Conservation (phyloP, 2,113 vertebrate genomes). For the Tringa solitaria region DNA sequence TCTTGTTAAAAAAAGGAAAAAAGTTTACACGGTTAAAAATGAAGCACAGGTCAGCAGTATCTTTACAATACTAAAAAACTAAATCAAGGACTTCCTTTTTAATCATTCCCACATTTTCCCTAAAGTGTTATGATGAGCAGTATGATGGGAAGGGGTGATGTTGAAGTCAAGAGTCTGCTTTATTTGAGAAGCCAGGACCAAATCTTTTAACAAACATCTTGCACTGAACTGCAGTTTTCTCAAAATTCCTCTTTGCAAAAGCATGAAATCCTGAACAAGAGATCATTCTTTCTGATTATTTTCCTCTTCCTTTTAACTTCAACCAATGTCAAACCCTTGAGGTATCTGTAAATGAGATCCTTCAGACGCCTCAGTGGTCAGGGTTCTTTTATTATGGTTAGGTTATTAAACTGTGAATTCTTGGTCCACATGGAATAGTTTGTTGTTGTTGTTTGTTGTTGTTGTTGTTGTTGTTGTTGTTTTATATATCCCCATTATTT, state of each 20-base stretch:
- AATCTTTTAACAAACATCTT: slow-evolving; percentile 74
- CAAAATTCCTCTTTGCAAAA: slow-evolving; percentile 75
- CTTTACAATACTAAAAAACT: slow-evolving; percentile 99
- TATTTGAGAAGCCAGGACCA: slow-evolving; percentile 76
- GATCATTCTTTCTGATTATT: slow-evolving; percentile 78
- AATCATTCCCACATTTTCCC: slow-evolving; percentile 81
- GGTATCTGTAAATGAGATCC: slow-evolving; percentile 83
- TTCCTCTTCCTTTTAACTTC: slow-evolving; percentile 78
- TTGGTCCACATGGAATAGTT: slow-evolving; percentile 92
- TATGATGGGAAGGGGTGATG: slow-evolving; percentile 79
- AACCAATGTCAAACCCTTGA: slow-evolving; percentile 85
- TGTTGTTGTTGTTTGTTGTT: not conserved
- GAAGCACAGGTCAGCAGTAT: slow-evolving; percentile 96
- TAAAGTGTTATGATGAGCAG: slow-evolving; percentile 84
- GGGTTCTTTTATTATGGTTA: slow-evolving; percentile 81
- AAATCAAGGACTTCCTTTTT: slow-evolving; percentile 91
- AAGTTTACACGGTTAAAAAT: slow-evolving; percentile 95
- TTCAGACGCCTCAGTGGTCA: slow-evolving; percentile 86
- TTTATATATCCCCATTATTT: slow-evolving; percentile 79
- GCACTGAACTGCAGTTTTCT: slow-evolving; percentile 72
- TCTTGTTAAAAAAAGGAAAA: slow-evolving; percentile 87
- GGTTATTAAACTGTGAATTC: slow-evolving; percentile 85
- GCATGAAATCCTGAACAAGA: slow-evolving; percentile 75
- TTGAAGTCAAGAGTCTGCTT: slow-evolving; percentile 71
- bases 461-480: slow-evolving; percentile 11